Base-by-base conservation (phyloP, 2,113 vertebrate genomes). In the Cyanistes caeruleus region DNA sequence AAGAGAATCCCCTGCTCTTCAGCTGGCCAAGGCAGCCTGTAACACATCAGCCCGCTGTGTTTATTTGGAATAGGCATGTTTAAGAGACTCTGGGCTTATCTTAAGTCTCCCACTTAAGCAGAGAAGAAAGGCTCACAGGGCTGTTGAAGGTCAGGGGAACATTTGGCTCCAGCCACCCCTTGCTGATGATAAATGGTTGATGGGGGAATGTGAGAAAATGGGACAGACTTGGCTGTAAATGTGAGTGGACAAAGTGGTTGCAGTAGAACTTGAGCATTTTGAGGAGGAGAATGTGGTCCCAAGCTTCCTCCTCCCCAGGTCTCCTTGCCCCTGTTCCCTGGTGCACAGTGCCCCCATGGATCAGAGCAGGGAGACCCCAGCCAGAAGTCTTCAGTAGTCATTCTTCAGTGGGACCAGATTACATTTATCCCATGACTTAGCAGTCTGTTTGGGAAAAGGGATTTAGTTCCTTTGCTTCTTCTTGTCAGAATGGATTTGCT, bases 401-500 rank as follows among this genome's bases (percentile, higher is more conserved):
- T 65, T 91, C 92, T 65, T 74, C 85, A 74, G 85, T 74, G 79
- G 85, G 67, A 62, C 33, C 16, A 65, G 51, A 37, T 80, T 86
- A n/a, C 82, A 46, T 83, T 65, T 46, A 90, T 44, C 64, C 85
- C 85, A 27, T 60, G 48, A 25, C 15, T 88, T 74, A 73, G 43
- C 55, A 64, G 90, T 25, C 96, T 94, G 79, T 86, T 88, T 84
- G 75, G 79, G 87, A 73, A 88, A 94, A 95, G 75, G 76, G 88
- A 95, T 92, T 96, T 95, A 59, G 84, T 92, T 93, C 63, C 79
- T 90, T 51, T 43, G 51, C 88, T 94, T 80, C 90, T 92, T 94
- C 82, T 55, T 93, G 94, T 95, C 94, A 95, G 88, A 90, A 70
- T 46, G 92, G 90, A 96, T 96, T 95, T 96, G 77, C 85, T 93